Conservation (phyloP, 2,797 vertebrate genomes). For the Platalea minor region DNA sequence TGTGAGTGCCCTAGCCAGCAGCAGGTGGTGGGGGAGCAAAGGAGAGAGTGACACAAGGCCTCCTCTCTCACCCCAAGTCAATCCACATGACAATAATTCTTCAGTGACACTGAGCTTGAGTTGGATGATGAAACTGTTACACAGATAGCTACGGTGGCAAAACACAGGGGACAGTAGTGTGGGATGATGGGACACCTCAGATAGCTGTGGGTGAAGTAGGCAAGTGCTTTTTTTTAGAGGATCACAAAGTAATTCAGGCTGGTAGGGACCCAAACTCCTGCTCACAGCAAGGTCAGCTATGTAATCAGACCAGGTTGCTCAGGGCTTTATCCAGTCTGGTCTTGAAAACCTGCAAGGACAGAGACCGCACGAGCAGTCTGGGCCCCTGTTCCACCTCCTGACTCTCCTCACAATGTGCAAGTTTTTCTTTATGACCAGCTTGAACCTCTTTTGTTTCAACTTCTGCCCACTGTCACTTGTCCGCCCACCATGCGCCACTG, state of each 20-base stretch:
- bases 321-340: background rate
- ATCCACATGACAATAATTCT: background rate
- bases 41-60: background rate
- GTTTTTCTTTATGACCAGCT: background rate
- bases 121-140: background rate
- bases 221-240: background rate
- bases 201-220: background rate
- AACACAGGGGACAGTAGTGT: background rate
- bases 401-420: background rate
- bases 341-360: background rate
- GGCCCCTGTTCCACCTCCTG: background rate
- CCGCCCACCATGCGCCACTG: background rate
- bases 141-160: background rate
- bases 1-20: background rate
- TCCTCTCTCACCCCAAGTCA: background rate
- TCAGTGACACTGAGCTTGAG: background rate
- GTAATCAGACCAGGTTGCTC: background rate
- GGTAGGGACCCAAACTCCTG: background rate
- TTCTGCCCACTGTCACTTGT: background rate
- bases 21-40: background rate
- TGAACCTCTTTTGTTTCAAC: background rate
- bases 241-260: background rate
- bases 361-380: background rate
- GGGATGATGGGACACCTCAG: background rate
- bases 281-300: background rate